Evolutionary conservation across 2,797 vertebrate species (phyloP), one percentile per base, ranked within the genome.

Genomic region (Australoheros facetus): DNA sequence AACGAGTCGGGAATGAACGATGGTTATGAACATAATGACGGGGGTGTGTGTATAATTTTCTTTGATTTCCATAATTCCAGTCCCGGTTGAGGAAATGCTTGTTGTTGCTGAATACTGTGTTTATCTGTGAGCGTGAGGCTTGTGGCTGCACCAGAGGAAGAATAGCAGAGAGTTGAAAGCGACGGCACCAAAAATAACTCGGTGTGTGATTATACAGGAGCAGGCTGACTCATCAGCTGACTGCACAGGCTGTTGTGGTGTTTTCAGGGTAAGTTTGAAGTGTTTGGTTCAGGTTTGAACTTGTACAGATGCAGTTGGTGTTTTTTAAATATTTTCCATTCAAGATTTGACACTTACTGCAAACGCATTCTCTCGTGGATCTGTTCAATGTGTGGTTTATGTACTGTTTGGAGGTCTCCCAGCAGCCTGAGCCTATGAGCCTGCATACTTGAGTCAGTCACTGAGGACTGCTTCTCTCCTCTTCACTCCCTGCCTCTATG

Each of bases 151-250:
- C 42, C 59, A 9, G 34, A 79, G 58, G 71, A 80, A 71, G 48
- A 78, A 85, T 32, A 76, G 75, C 34, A 16, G 26, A 7, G 19
- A 77, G 71, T 14, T 21, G 62, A 82, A 77, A 77, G 75, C 56
- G 70, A 82, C 42, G 0, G 51, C 51, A 6, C 37, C 78, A 80
- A 45, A 82, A 89, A 84, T 82, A 87, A 76, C 83, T 64, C 37
- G 0, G 4, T 1, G 60, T 45, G 21, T 86, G 70, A 76, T 83
- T 80, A 78, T 60, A 62, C 73, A 71, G 81, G 39, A 54, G 45
- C 59, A 62, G 45, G 54, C 56, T 56, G 59, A 79, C 57, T 81
- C 71, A 55, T 71, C 32, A 0, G 12, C 37, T 30, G 32, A 56
- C 54, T 14, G 16, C 21, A 11, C 7, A 0, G 34, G 21, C 54